Base-by-base conservation (phyloP, 2,113 vertebrate genomes). In the Leptodactylus fuscus region DNA sequence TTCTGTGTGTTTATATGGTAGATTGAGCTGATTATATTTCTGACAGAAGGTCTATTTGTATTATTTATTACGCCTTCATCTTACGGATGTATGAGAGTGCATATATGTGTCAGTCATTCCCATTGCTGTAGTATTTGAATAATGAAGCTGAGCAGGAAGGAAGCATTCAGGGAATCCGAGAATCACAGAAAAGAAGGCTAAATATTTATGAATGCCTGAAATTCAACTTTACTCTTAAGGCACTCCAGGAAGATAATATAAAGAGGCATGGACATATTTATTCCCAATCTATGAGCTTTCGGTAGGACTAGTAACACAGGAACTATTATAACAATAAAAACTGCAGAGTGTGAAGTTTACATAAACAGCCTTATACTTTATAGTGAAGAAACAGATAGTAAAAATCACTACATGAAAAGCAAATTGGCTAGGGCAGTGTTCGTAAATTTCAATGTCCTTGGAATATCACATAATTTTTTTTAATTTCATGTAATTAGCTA, bases 21-120 rank as follows among this genome's bases (percentile, higher is more conserved):
- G 76, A 79, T 60, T 79, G 51, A 58, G 53, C 76, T 60, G 76
- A 79, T 60, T 79, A 79, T 79, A 60, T 60, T 60, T 79, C 76
- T 11, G 36, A 60, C 53, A 58, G 51, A 60, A 41, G 60, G 76
- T 53, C 76, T 41, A 79, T 79, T 78, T 79, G 53, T 60, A 79
- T 79, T 60, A 79, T 79, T 79, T 60, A 60, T 79, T 58, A 60
- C 7, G 1, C 51, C 22, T 4, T 11, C 12, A 60, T 60, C 11
- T 41, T 41, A 60, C 22, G n/a, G 53, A 58, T 79, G 76, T 60
- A 79, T 60, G 51, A 79, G 11, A 79, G 53, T 79, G 34, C 53
- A 79, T 60, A 38, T 58, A 60, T 38, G 34, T 60, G 76, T 41
- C 51, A 78, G 27, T 78, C 75, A 78, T 38, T 78, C 22, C 32